Evolutionary conservation across 1,140 invertebrate genomes (phyloP), one percentile per base, ranked within the genome.

Genomic region (Cryptotermes secundus): DNA sequence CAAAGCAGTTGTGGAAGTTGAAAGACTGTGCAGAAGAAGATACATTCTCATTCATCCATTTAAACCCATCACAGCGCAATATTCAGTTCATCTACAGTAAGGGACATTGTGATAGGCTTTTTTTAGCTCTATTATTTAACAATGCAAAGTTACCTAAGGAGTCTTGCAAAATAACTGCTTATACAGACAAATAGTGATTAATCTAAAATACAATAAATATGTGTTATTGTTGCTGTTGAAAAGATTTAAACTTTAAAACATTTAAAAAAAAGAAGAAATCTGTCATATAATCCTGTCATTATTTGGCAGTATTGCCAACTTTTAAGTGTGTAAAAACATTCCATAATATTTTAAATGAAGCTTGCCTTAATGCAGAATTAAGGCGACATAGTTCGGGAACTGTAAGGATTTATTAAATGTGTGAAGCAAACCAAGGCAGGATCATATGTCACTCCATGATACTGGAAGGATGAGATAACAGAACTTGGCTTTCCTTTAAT

Each of bases 51-150:
- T 72, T 72, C 4, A 31, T n/a, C 26, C n/a, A 72, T 72, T n/a
- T 72, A n/a, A 72, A 31, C n/a, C 59, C 3, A n/a, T 72, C 9
- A 31, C 31, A 31, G 4, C 4, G 14, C 59, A 72, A 2, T 3
- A 72, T 31, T 72, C 26, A 72, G 16, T 72, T 72, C 12, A 59
- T 22, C 24, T 4, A 24, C 53, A 59, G 53, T 19, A 59, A 72
- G 31, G 59, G 14, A 31, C 59, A 72, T 72, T 72, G 59, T 72
- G 59, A 72, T 72, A 72, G n/a, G 59, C 59, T 72, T 72, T 72
- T n/a, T 10, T 10, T 72, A 72, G 59, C 59, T 72, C 3, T 72
- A 72, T 26, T 72, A 26, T 72, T 72, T 72, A 72, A 72, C 59
- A 72, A 10, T 72, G 59, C 59, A 72, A n/a, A 31, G 59, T 72